Conservation (phyloP, 2,113 vertebrate species). For the Dissostichus mawsoni region DNA sequence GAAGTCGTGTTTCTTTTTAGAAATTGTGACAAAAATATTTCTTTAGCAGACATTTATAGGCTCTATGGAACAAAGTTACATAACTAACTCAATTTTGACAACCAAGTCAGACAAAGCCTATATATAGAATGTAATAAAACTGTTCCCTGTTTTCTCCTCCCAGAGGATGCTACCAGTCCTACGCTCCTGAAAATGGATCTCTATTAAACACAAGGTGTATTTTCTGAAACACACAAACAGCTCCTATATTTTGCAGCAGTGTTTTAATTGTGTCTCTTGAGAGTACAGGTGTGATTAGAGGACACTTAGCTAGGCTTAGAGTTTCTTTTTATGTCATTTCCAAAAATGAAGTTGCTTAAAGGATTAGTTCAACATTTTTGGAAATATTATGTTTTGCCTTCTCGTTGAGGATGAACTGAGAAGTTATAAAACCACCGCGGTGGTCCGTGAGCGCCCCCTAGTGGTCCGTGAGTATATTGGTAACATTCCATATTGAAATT, state of each 20-base stretch:
- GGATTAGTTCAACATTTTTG: not conserved
- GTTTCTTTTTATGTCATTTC: not conserved
- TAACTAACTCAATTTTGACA: not conserved
- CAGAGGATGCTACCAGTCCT: not conserved
- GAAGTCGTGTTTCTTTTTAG: not conserved
- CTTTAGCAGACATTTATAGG: not conserved
- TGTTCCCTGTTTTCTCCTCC: conserved; percentile 6
- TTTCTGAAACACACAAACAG: conserved; percentile 5
- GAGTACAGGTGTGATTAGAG: conserved; percentile 6
- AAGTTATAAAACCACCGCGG: not conserved
- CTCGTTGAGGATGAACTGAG: no score
- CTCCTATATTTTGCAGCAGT: conserved; percentile 19
- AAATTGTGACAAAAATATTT: not conserved
- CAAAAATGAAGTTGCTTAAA: not conserved
- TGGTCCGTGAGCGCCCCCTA: no score
- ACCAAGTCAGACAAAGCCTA: conserved; percentile 5
- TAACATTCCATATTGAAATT: no score
- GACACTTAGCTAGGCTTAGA: not conserved
- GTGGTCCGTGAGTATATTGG: no score
- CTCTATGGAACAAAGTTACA: not conserved
- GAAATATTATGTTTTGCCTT: not conserved
- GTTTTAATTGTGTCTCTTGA: conserved; percentile 55
- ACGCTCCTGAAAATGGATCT: not conserved
- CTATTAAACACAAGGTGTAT: not conserved
- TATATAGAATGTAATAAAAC: conserved; percentile 5